phyloP scores from a whole-genome alignment of 2,113 vertebrate species.

The Poicephalus gulielmi region DNA sequence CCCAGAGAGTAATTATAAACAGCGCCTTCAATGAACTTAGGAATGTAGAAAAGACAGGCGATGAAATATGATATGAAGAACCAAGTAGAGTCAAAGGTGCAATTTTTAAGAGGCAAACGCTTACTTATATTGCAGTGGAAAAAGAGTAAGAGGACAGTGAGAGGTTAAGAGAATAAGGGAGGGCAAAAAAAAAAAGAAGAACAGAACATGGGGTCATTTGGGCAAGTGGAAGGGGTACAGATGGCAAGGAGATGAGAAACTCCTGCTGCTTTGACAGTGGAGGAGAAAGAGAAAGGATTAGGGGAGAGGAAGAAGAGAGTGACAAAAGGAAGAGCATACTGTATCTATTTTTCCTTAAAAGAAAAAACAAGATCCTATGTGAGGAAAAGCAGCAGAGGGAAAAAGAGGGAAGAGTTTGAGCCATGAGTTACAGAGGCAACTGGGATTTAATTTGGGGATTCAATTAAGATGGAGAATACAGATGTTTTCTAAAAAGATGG shows the following conservation, averaged over 20 bases:
- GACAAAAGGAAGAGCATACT: background rate
- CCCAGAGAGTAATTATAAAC: conserved; percentile 55
- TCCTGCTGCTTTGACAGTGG: conserved; percentile 14
- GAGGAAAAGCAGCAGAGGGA: background rate
- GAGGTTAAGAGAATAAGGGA: conserved; percentile 36
- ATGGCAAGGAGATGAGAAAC: conserved; percentile 33
- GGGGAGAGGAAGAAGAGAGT: background rate
- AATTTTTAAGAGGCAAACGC: conserved; percentile 47
- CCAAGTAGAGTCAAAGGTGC: conserved; percentile 15
- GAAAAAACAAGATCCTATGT: background rate
- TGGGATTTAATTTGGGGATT: conserved; percentile 42
- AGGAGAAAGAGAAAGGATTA: background rate
- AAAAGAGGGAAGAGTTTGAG: background rate
- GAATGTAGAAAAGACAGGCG: conserved; percentile 37
- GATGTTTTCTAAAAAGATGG: conserved; percentile 26
- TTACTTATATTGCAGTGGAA: conserved; percentile 40
- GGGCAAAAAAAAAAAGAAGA: conserved; percentile 11
- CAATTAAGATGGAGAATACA: conserved; percentile 34
- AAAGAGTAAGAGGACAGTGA: conserved; percentile 28
- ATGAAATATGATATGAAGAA: conserved; percentile 54
- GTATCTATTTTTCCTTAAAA: background rate
- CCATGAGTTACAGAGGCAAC: background rate
- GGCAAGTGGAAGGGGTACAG: conserved; percentile 41
- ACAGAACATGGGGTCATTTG: conserved; percentile 1
- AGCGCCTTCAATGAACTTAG: conserved; percentile 50